Percentiles rank a stretch among this genome's conserved stretches.
Evolutionary conservation across 2,888 invertebrate species (phyloP).

Genomic region (Athalia rosae): DNA sequence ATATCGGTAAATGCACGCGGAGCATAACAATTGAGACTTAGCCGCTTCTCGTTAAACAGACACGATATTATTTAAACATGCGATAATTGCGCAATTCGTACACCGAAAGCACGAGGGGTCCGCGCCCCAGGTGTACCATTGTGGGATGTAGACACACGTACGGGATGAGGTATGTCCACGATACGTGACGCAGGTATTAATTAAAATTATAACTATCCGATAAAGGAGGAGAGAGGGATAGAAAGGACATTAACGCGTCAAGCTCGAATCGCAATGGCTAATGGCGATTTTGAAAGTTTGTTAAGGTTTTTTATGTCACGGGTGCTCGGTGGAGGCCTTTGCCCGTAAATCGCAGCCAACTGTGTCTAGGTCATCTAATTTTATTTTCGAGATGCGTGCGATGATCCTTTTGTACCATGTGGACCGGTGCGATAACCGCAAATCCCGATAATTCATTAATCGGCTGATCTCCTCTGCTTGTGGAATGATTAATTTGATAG

Average conservation of each 20-base stretch:
- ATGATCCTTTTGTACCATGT: conserved; percentile 18
- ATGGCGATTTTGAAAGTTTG: conserved; percentile 32
- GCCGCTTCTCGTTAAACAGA: not conserved
- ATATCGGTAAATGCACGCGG: not conserved
- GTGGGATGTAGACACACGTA: too few species aligned
- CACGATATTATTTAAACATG: too few species aligned
- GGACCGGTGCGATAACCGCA: not conserved
- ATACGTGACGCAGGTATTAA: too few species aligned
- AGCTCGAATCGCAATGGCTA: not conserved
- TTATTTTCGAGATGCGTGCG: conserved; percentile 41
- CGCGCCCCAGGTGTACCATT: too few species aligned
- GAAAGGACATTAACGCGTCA: not conserved
- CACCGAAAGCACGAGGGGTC: too few species aligned
- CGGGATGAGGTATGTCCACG: too few species aligned
- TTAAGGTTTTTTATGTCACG: conserved; percentile 42
- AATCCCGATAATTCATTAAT: not conserved
- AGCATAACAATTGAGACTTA: too few species aligned
- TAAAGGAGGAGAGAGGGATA: too few species aligned
- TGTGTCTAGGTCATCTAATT: conserved; percentile 67
- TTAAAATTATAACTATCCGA: too few species aligned
- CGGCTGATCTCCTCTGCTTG: not conserved
- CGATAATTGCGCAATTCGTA: too few species aligned
- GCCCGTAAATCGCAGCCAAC: conserved; percentile 57
- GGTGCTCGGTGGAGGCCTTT: conserved; percentile 38
- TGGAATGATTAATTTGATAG: too few species aligned